A percentile compares a stretch with the other conserved stretches of the same genome.
Evolutionary conservation across 2,888 invertebrate genomes (phyloP).

Genomic region (Dexiosoma caninum): DNA sequence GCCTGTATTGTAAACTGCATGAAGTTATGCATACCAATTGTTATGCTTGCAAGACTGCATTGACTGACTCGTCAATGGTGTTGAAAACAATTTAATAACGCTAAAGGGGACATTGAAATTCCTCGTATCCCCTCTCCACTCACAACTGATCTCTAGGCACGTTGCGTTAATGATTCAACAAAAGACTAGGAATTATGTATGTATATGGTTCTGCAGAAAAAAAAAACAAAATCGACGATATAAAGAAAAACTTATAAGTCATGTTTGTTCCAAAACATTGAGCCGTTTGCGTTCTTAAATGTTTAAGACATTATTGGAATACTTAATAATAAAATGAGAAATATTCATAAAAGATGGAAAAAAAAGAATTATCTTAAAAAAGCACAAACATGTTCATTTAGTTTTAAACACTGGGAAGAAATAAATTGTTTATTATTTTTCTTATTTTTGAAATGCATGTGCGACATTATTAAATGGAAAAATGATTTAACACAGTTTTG

Average conservation of each 20-base stretch:
- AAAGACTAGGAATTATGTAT: slow-evolving; percentile 42
- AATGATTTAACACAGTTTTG: slow-evolving; percentile 57
- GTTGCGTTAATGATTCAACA: slow-evolving; percentile 23
- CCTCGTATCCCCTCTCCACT: neutral
- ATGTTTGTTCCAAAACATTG: slow-evolving; percentile 49
- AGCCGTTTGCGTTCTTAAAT: slow-evolving; percentile 50
- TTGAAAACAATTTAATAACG: slow-evolving; percentile 61
- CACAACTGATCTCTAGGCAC: neutral
- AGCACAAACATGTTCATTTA: slow-evolving; percentile 56
- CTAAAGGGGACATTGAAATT: slow-evolving; percentile 43
- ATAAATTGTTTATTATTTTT: neutral
- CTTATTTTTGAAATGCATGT: neutral
- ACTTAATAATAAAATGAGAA: slow-evolving; percentile 54
- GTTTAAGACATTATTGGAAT: slow-evolving; percentile 60
- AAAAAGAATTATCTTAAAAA: neutral
- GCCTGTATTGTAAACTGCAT: slow-evolving; percentile 50
- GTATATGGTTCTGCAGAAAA: slow-evolving; percentile 11
- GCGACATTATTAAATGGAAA: slow-evolving; percentile 46
- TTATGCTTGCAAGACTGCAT: slow-evolving; percentile 29
- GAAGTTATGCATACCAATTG: slow-evolving; percentile 62
- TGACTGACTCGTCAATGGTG: slow-evolving; percentile 54
- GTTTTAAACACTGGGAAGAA: neutral
- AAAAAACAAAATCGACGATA: neutral
- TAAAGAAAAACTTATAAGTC: slow-evolving; percentile 12
- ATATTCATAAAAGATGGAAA: slow-evolving; percentile 23